Evolutionary conservation across 2,797 vertebrate species (phyloP).

Genomic region (Yasuhikotakia modesta): DNA sequence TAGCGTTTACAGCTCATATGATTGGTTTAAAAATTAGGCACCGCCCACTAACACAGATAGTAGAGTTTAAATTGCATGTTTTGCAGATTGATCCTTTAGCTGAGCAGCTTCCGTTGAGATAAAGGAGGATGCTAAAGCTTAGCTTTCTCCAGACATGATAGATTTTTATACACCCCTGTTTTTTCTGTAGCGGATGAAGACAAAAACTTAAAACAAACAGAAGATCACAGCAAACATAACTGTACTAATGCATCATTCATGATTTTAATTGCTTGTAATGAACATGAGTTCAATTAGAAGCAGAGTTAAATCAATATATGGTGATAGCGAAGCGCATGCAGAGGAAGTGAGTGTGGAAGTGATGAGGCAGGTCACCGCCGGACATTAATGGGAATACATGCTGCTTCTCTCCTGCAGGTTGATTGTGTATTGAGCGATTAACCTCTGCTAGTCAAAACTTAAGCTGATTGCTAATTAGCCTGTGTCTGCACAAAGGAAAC

Average conservation of each 20-base stretch:
- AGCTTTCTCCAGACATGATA: not conserved
- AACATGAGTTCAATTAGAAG: constrained; percentile 75
- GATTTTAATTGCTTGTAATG: constrained; percentile 78
- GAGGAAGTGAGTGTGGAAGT: constrained; percentile 50
- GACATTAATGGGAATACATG: constrained; percentile 52
- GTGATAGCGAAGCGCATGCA: constrained; percentile 66
- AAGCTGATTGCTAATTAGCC: constrained; percentile 50
- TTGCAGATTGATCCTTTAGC: too few relatives aligned
- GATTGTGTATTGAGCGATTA: constrained; percentile 67
- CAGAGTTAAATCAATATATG: constrained; percentile 76
- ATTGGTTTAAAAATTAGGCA: too few relatives aligned
- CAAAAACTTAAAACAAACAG: not conserved
- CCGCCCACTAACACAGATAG: too few relatives aligned
- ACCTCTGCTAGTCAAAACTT: constrained; percentile 60
- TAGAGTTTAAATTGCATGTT: too few relatives aligned
- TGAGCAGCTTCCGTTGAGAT: too few relatives aligned
- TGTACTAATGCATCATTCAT: constrained; percentile 74
- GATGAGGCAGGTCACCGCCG: constrained; percentile 57
- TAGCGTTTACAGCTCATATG: too few relatives aligned
- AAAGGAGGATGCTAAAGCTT: too few relatives aligned
- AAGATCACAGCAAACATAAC: constrained; percentile 46
- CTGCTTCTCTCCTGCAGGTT: constrained; percentile 56
- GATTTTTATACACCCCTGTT: not conserved
- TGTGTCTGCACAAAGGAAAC: constrained; percentile 46
- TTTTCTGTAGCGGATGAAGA: not conserved